Base-by-base conservation (phyloP, 2,113 vertebrate genomes). In the Microcebus murinus region DNA sequence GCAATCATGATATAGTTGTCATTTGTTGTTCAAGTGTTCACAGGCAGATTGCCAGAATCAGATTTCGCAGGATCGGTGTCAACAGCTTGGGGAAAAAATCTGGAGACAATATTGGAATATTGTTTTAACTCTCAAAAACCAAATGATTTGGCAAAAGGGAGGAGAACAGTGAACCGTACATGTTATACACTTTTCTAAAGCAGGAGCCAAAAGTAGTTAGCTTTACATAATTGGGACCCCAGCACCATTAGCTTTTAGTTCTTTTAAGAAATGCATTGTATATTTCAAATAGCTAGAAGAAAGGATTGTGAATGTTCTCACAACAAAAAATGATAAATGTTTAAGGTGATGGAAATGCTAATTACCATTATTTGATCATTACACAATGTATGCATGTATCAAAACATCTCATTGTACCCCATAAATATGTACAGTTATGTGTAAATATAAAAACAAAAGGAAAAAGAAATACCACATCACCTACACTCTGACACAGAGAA, bases 111-210 rank as follows among this genome's bases (percentile, higher is more conserved):
- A 34, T 45, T 86, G 14, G 42, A 91, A 23, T 6, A 59, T 21
- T 85, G 48, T 94, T 95, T 73, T 97, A 95, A 86, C 23, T 12
- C 14, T 63, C 31, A 11, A 55, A 82, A 87, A 39, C 20, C 21
- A 92, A 86, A 57, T 91, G 31, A 85, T 81, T 67, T 92, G 29
- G 48, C 55, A n/a, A 29, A 52, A 77, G 36, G 55, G 27, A 74
- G 45, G n/a, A 74, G 87, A 95, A 2, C 4, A 17, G 31, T 50
- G 17, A 93, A 59, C 34, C 59, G 87, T 34, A 79, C 4, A 36
- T 68, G 31, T 93, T 90, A 36, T 27, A 23, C 45, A 81, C 21
- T 96, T 96, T 50, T 31, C 42, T 91, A 65, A 91, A 91, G 65
- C 31, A 80, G 25, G 63, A 79, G 48, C 21, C 86, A 63, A 70